A percentile compares a stretch with the other conserved stretches of the same genome.
phyloP scores from a whole-genome alignment of 2,113 vertebrate species.

The Oncorhynchus clarkii region DNA sequence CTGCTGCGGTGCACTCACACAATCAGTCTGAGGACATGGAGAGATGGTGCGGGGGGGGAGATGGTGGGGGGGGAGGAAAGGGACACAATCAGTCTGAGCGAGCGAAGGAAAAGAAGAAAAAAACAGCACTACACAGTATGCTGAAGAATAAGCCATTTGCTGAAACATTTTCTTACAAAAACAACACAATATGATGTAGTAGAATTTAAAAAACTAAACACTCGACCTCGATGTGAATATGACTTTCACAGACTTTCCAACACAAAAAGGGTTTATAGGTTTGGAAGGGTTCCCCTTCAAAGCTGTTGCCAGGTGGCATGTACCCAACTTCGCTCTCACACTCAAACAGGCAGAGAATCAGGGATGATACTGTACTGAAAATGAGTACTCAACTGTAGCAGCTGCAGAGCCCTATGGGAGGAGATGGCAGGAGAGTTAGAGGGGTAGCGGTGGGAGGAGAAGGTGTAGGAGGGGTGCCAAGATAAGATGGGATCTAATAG shows the following conservation, averaged over 20 bases:
- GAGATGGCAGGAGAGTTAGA: too few species aligned
- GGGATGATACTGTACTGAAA: too few species aligned
- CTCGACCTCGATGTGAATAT: background rate
- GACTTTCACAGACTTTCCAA: background rate
- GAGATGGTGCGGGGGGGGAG: background rate
- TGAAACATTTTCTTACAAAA: background rate
- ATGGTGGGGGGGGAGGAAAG: too few species aligned
- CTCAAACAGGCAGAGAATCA: too few species aligned
- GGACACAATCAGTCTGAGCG: too few species aligned
- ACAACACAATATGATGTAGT: background rate
- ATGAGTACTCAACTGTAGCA: too few species aligned
- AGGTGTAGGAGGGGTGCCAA: too few species aligned
- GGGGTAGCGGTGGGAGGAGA: too few species aligned
- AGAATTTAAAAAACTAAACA: background rate
- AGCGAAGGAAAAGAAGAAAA: background rate
- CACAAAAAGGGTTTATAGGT: background rate
- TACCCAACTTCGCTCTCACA: background rate
- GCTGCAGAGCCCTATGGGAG: too few species aligned
- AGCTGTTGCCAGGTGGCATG: background rate
- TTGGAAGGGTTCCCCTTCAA: background rate
- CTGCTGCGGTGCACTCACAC: slow-evolving; percentile 3
- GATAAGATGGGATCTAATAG: too few species aligned
- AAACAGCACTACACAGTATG: background rate
- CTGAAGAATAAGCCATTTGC: background rate
- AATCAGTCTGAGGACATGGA: background rate